A percentile compares a stretch with the other conserved stretches of the same genome.
Conservation (phyloP, 2,888 invertebrate genomes). For the Eremobia ochroleuca region DNA sequence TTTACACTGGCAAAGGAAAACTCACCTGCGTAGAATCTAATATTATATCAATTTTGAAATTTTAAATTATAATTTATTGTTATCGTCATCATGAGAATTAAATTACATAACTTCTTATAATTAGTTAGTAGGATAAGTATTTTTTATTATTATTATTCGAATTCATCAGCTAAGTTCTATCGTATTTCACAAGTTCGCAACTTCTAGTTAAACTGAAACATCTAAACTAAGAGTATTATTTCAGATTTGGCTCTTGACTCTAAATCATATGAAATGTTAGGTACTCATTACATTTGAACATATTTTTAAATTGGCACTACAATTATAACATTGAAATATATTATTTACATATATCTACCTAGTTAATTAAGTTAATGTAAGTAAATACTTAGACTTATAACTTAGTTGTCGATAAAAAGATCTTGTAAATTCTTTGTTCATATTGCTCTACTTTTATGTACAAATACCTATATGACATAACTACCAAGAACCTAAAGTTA, state of each 20-base stretch:
- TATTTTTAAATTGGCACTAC: slow-evolving; percentile 63
- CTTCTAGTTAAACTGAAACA: slow-evolving; percentile 4
- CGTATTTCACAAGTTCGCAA: slow-evolving; percentile 8
- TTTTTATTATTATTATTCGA: background rate
- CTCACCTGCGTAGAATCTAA: background rate
- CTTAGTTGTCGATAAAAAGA: slow-evolving; percentile 9
- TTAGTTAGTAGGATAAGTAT: background rate
- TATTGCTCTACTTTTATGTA: slow-evolving; percentile 19
- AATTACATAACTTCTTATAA: slow-evolving; percentile 9
- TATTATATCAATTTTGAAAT: background rate
- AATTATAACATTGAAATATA: slow-evolving; percentile 41
- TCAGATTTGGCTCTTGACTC: slow-evolving; percentile 61
- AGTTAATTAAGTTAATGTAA: slow-evolving; percentile 10
- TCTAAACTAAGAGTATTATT: slow-evolving; percentile 67
- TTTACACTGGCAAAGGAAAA: slow-evolving; percentile 7
- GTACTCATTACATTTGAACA: slow-evolving; percentile 62
- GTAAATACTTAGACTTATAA: background rate
- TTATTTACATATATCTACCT: slow-evolving; percentile 39
- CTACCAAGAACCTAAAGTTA: background rate
- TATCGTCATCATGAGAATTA: slow-evolving; percentile 5
- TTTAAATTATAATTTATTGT: too few species aligned
- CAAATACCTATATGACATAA: slow-evolving; percentile 6
- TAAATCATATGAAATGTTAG: slow-evolving; percentile 38
- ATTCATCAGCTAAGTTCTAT: slow-evolving; percentile 4
- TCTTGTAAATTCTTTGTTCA: slow-evolving; percentile 24